Conservation (phyloP, 92 coral and sea anemone species). For the Zoanthus sociatus region DNA sequence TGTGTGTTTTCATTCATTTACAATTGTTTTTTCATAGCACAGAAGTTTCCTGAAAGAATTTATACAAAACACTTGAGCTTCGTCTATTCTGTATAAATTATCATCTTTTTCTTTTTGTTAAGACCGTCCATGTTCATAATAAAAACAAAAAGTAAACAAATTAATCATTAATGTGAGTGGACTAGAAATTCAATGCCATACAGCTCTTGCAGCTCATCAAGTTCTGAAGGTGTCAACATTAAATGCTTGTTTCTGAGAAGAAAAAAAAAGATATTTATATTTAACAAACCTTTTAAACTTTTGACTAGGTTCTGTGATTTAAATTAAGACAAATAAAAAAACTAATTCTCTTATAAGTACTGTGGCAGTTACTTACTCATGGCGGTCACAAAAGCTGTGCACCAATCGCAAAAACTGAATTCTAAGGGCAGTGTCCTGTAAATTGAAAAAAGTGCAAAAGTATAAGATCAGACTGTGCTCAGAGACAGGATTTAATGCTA, state of each 20-base stretch:
- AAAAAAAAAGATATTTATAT: background rate
- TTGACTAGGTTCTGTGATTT: background rate
- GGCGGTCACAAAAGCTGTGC: slow-evolving; percentile 98
- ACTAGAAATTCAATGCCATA: slow-evolving; percentile 63
- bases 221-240: slow-evolving; percentile 81
- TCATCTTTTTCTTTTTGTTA: no score
- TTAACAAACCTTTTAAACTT: background rate
- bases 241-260: slow-evolving; percentile 89
- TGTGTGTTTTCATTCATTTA: no score
- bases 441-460: background rate
- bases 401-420: slow-evolving; percentile 94
- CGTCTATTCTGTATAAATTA: no score
- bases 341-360: background rate
- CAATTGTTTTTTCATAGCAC: no score
- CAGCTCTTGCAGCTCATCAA: slow-evolving; percentile 84
- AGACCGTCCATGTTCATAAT: no score
- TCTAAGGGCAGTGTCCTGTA: slow-evolving; percentile 91
- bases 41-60: no score
- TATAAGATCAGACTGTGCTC: no score
- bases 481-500: no score
- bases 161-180: no score
- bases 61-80: no score
- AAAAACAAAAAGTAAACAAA: no score
- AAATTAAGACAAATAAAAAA: no score
- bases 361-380: slow-evolving; percentile 79